Evolutionary conservation across 2,797 vertebrate species (phyloP).

Genomic region (Falco peregrinus): DNA sequence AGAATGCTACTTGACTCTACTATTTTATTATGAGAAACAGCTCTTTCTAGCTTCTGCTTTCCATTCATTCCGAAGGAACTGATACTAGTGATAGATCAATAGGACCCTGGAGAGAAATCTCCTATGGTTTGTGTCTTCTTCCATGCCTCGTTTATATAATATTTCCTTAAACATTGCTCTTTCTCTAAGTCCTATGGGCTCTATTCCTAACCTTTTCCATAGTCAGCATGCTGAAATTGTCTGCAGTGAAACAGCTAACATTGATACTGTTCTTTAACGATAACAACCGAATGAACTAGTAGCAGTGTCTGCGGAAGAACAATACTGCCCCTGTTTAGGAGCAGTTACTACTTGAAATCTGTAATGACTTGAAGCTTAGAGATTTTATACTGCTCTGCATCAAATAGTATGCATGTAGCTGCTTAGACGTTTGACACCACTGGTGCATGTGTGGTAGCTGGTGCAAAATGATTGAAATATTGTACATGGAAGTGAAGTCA

Average conservation of each 20-base stretch:
- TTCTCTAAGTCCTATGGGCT: background rate
- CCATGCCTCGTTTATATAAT: background rate
- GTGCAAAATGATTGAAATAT: slow-evolving; percentile 6
- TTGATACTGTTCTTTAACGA: background rate
- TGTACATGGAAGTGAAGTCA: background rate
- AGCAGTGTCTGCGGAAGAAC: background rate
- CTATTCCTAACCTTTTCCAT: background rate
- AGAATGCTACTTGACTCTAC: background rate
- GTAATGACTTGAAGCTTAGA: background rate
- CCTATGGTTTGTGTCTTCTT: background rate
- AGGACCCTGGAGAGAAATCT: background rate
- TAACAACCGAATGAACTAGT: background rate
- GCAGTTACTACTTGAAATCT: background rate
- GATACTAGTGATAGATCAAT: background rate
- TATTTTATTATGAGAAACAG: background rate
- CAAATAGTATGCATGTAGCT: background rate
- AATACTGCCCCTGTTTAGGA: background rate
- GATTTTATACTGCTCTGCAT: background rate
- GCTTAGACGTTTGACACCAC: background rate
- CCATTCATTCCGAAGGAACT: background rate
- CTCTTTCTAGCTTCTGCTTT: background rate
- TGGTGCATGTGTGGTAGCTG: background rate
- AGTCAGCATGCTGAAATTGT: background rate
- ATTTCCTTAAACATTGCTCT: background rate
- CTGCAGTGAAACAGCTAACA: background rate